Conservation (phyloP, 1,140 invertebrate genomes). For the Neuroterus valhalla region DNA sequence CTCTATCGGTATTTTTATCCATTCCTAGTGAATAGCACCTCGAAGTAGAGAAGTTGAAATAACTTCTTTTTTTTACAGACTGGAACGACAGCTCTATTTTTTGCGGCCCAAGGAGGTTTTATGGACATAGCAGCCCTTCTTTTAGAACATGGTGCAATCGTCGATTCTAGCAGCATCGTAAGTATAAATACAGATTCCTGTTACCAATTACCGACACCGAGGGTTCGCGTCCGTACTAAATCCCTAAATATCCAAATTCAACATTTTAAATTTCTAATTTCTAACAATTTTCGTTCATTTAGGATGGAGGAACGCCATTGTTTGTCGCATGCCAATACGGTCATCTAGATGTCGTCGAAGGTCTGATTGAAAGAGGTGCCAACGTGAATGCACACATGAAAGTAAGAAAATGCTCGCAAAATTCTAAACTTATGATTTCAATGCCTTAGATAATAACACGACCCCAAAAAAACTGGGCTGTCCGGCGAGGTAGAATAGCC, state of each 20-base stretch:
- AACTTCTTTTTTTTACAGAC: slow-evolving; percentile 79
- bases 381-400: slow-evolving; percentile 91
- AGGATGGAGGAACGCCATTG: slow-evolving; percentile 94
- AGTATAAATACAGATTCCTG: slow-evolving; percentile 59
- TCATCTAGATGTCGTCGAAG: slow-evolving; percentile 89
- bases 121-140: slow-evolving; percentile 86
- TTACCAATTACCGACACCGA: no score
- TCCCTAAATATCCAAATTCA: no score
- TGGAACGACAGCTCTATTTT: slow-evolving; percentile 93
- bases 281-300: slow-evolving; percentile 21
- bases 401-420: slow-evolving; percentile 72
- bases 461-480: no score
- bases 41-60: slow-evolving; percentile 25
- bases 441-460: background rate
- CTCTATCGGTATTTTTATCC: background rate
- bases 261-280: background rate
- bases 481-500: no score
- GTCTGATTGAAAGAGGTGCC: slow-evolving; percentile 85
- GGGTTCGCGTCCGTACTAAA: no score
- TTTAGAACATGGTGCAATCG: slow-evolving; percentile 84
- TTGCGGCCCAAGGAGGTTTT: slow-evolving; percentile 92
- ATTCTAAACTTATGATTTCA: background rate
- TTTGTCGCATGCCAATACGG: slow-evolving; percentile 95
- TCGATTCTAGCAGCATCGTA: slow-evolving; percentile 89
- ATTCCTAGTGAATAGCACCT: background rate